A percentile compares a stretch with the other conserved stretches of the same genome.
Conservation (phyloP, 2,113 vertebrate genomes). For the Pachyramphus minor region DNA sequence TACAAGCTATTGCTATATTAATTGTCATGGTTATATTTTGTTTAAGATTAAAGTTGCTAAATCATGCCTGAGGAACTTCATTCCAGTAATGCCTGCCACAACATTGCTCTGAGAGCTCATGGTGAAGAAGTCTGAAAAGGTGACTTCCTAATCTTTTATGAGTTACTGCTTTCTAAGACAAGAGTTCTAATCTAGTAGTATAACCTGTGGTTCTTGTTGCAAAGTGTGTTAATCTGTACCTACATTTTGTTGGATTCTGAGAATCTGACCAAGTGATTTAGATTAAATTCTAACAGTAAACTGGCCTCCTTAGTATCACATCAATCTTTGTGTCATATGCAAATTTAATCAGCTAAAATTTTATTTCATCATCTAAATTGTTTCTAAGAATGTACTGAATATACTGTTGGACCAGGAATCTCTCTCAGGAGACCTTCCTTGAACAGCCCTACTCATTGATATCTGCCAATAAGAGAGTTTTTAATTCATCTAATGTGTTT, state of each 20-base stretch:
- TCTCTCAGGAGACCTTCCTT: not conserved
- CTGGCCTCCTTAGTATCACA: not conserved
- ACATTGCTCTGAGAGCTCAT: not conserved
- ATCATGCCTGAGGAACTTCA: fast-evolving
- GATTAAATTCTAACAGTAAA: slow-evolving; percentile 22
- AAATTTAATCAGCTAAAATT: slow-evolving; percentile 64
- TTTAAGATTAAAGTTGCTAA: not conserved
- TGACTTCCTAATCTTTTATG: not conserved
- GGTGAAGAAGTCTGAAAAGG: not conserved
- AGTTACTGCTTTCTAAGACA: not conserved
- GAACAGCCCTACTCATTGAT: slow-evolving; percentile 1
- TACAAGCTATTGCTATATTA: not conserved
- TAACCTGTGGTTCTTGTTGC: not conserved
- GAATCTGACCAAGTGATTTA: not conserved
- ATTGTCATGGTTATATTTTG: not conserved
- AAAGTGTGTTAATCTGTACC: not conserved
- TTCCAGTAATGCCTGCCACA: not conserved
- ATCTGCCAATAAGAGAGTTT: slow-evolving; percentile 22
- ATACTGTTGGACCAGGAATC: not conserved
- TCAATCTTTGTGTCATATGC: slow-evolving; percentile 49
- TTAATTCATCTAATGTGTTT: slow-evolving; percentile 39
- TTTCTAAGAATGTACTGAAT: slow-evolving; percentile 20
- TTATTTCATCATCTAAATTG: slow-evolving; percentile 48
- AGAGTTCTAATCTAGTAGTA: not conserved
- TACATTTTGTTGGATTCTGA: not conserved